These are phyloP conservation scores for Cyaniris semiargus DNA, from an alignment of 2,888 invertebrate species.

Conservation along the genomic window DNA sequence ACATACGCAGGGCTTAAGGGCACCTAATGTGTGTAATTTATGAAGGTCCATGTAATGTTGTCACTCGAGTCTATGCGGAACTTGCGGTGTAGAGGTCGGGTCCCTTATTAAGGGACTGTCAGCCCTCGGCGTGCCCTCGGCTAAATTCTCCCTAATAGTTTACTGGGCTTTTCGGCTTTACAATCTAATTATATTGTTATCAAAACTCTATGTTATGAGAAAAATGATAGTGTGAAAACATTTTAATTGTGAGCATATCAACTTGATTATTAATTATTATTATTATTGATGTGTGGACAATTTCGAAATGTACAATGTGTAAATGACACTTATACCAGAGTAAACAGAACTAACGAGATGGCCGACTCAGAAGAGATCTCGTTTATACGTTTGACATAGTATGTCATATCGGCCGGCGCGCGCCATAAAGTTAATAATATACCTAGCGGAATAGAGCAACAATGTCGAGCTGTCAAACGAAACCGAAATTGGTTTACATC, in stretches of 20 bases:
- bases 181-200: background rate
- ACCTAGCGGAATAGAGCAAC: no score
- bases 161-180: background rate
- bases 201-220: background rate
- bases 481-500: no score
- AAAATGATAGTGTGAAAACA: background rate
- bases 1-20: background rate
- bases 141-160: conserved; percentile 5
- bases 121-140: background rate
- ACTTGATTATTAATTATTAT: no score
- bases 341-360: no score
- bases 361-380: no score
- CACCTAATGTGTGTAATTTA: conserved; percentile 16
- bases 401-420: no score
- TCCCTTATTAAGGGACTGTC: conserved; percentile 5
- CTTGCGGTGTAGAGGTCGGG: conserved; percentile 6
- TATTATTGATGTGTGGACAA: no score
- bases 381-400: no score
- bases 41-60: conserved; percentile 8
- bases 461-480: no score
- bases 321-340: no score
- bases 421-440: no score
- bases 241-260: background rate
- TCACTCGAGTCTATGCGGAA: conserved; percentile 4
- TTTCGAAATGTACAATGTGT: no score